Base-by-base conservation (phyloP, 1,140 invertebrate genomes). In the Amyelois transitella region DNA sequence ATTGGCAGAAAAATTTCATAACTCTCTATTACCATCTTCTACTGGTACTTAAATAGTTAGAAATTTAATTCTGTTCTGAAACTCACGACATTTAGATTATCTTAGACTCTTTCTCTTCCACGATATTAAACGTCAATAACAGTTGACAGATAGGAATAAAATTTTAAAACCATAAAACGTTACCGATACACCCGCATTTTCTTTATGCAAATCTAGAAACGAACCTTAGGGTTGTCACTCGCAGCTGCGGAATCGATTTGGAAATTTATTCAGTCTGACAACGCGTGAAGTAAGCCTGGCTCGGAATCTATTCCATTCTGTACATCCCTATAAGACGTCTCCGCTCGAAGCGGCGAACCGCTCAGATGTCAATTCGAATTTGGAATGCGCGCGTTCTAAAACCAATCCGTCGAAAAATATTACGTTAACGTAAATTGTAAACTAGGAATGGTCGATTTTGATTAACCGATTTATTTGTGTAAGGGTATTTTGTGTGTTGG, bases 261-360 rank as follows among this genome's bases (percentile, higher is more conserved):
- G 73, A 81, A 79, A 77, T 84, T 83, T 86, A 86, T 86, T 84
- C 81, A 73, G 68, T 58, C 72, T 81, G 81, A 82, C 79, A 81
- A 81, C 75, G 73, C 78, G 79, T 76, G 75, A 69, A 69, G 62
- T 64, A 64, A 61, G 69, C 55, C 64, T 14, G 32, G 3, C 32
- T 38, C 65, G 65, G 58, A 68, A 67, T 77, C 64, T 73, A 73
- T 77, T 73, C 65, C 57, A 62, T 49, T 66, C 14, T 49, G 21
- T 38, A 56, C 52, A 48, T 69, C 47, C 12, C 6, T 22, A 21
- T 49, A 24, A 49, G 20, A 17, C 21, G 47, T 5, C 20, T 49
- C 21, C 10, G 32, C 32, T 38, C 12, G 12, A 38, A 38, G 32
- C n/a, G 32, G 32, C 32, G 32, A 38, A 38, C 21, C 21, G n/a